Evolutionary conservation across 2,888 invertebrate genomes (phyloP).

Genomic region (Noctuana brunneofusca): DNA sequence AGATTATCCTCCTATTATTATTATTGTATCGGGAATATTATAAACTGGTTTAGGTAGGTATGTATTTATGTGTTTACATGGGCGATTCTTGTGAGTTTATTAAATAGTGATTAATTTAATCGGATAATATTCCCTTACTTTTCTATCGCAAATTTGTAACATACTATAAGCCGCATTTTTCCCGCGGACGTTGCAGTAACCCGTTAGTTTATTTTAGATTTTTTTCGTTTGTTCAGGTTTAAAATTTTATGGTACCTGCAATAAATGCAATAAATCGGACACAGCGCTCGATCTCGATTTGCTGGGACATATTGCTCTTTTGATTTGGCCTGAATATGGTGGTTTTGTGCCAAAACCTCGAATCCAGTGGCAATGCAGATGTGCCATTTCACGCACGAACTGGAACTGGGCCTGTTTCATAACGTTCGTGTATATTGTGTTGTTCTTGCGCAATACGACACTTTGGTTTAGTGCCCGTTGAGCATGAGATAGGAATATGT

Average conservation of each 20-base stretch:
- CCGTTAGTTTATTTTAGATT: neutral
- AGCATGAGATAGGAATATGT: constrained; percentile 12
- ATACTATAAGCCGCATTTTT: neutral
- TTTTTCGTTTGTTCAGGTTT: neutral
- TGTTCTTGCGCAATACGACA: constrained; percentile 30
- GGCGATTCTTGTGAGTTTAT: no score
- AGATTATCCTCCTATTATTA: no score
- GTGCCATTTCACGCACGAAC: constrained; percentile 68
- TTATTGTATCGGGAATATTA: no score
- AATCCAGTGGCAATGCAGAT: constrained; percentile 73
- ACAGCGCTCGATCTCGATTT: neutral
- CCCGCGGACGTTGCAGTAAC: no score
- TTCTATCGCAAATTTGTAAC: neutral
- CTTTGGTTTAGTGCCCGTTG: neutral
- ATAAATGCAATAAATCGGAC: neutral
- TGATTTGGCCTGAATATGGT: constrained; percentile 51
- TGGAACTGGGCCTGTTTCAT: constrained; percentile 47
- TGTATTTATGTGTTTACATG: no score
- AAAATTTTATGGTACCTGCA: neutral
- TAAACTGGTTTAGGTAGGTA: no score
- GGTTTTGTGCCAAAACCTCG: constrained; percentile 64
- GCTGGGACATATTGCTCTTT: constrained; percentile 10
- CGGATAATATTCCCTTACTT: neutral
- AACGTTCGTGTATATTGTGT: constrained; percentile 16
- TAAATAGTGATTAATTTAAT: no score